Base-by-base conservation (phyloP, 2,113 vertebrate species). In the Cepphus grylle region DNA sequence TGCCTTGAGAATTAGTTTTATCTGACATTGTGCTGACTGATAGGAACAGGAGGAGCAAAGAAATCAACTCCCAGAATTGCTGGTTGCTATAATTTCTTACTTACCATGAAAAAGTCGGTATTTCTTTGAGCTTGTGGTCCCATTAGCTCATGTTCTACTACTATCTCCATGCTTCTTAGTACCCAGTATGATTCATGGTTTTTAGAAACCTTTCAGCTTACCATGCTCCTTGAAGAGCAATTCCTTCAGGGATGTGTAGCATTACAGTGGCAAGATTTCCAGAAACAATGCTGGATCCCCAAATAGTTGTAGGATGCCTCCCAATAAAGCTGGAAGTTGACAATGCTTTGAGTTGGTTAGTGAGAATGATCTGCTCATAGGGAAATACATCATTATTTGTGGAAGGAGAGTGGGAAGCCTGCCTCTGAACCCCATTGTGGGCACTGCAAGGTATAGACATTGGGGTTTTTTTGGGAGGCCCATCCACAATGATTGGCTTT, bases 391-490 rank as follows among this genome's bases (percentile, higher is more conserved):
- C 12, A 16, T 21, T 1, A 1, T 56, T 62, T 52, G 40, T 43
- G 49, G 47, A 80, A 88, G 13, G 38, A 69, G 11, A 72, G 17
- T 26, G 23, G 50, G 32, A 73, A 78, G 36, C 83, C 52, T 22
- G 17, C 34, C 23, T 82, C 34, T 55, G 52, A 86, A 63, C 15
- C 7, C 20, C 15, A 25, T 3, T 12, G 8, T 22, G 17, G 29
- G 50, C 53, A 27, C 7, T 76, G 43, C 32, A 78, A 84, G 5
- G 14, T 12, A 4, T 4, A 67, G 61, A 29, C 3, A 3, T 6
- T 1, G 45, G 50, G 27, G 3, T 0, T 8, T 50, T 94, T 70
- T 67, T 22, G 42, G 25, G 21, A 30, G 7, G 12, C 14, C 8
- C 4, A 38, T n/a, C 9, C 19, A 12, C 34, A 58, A n/a, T 8